Percentiles rank a stretch among this genome's conserved stretches.
These are phyloP conservation scores for Thrips palmi DNA, from an alignment of 1,140 invertebrate species.

Conservation along the genomic window DNA sequence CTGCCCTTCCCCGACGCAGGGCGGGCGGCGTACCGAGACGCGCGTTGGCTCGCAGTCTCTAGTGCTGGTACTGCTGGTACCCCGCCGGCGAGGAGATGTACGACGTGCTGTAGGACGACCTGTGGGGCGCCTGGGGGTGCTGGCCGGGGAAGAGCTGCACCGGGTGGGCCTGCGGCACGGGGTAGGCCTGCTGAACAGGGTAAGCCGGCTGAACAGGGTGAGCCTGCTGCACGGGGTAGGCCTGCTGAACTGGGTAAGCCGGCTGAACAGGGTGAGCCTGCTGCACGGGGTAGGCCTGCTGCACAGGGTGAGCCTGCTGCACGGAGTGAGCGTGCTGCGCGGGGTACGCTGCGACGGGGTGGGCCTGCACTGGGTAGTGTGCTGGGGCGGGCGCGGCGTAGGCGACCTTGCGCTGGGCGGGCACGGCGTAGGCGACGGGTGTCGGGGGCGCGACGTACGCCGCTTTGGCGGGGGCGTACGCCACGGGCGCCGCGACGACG, in stretches of 20 bases:
- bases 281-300: slow-evolving; percentile 26
- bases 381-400: slow-evolving; percentile 2
- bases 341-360: slow-evolving; percentile 14
- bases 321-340: slow-evolving; percentile 12
- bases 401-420: slow-evolving; percentile 15
- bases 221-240: slow-evolving; percentile 29
- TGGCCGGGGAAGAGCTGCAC: too few species aligned
- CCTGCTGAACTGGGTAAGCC: too few species aligned
- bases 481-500: slow-evolving; percentile 1
- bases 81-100: too few species aligned
- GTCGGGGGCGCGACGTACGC: slow-evolving; percentile 11
- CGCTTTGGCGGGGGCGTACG: slow-evolving; percentile 2
- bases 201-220: slow-evolving; percentile 34
- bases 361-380: slow-evolving; percentile 20
- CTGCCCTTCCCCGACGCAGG: too few species aligned
- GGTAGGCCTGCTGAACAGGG: slow-evolving; percentile 27
- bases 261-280: slow-evolving; percentile 33
- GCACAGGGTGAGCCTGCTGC: too few species aligned
- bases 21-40: too few species aligned
- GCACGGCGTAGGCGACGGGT: neutral
- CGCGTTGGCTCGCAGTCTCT: too few species aligned
- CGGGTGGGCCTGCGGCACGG: slow-evolving; percentile 32
- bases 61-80: too few species aligned
- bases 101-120: too few species aligned
- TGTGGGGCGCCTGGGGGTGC: too few species aligned